phyloP scores from a whole-genome alignment of 2,888 invertebrate species.

The Bimastos eiseni region DNA sequence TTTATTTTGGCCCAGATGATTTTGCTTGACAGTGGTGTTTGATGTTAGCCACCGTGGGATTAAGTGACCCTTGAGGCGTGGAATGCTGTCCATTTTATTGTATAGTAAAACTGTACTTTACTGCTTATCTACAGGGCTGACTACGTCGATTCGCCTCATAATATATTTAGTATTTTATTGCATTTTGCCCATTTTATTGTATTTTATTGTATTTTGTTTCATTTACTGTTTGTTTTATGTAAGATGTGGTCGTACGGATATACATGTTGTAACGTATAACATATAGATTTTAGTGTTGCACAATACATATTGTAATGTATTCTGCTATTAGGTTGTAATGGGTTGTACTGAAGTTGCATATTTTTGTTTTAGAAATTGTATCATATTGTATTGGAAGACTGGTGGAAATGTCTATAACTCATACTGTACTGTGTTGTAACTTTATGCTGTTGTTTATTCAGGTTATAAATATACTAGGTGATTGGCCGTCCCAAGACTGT shows the following conservation, averaged over 20 bases:
- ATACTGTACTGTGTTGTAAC: neutral
- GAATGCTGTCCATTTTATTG: neutral
- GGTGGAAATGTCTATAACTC: no score
- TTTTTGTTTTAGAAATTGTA: neutral
- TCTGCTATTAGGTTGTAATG: neutral
- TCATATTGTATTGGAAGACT: no score
- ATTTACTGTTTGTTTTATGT: no score
- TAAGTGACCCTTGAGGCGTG: neutral
- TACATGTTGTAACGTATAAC: no score
- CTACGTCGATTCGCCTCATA: no score
- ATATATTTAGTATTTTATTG: neutral
- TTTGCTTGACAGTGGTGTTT: neutral
- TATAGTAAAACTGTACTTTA: neutral
- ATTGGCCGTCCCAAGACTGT: no score
- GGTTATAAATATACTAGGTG: no score
- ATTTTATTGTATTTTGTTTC: no score
- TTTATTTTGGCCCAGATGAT: neutral
- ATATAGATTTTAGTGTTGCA: no score
- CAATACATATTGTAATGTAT: neutral
- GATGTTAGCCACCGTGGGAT: neutral
- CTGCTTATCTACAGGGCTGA: neutral
- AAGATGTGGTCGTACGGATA: no score
- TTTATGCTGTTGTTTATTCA: neutral
- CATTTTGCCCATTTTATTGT: no score
- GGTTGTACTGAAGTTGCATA: neutral